Percentiles rank a stretch among this genome's conserved stretches.
Conservation (phyloP, 2,797 vertebrate species). For the Sebastes hubbsi region DNA sequence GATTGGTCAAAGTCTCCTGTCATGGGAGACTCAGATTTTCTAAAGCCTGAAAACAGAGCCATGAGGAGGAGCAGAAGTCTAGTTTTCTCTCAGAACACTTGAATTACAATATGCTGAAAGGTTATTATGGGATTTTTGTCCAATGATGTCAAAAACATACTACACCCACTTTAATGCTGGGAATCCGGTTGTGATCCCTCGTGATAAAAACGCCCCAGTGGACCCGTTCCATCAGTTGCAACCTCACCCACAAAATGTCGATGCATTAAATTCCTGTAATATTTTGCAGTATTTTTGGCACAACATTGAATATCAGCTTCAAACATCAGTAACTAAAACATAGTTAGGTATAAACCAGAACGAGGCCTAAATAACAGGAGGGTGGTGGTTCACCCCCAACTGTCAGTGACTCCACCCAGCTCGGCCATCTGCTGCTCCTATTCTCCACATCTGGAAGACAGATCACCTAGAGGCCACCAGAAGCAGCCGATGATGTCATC, state of each 20-base stretch:
- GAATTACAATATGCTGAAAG: no score
- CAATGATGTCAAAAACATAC: no score
- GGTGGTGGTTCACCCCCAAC: neutral
- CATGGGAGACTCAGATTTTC: rapidly evolving
- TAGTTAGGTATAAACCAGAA: neutral
- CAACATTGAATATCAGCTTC: neutral
- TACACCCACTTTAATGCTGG: no score
- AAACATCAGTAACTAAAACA: neutral
- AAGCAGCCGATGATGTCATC: slow-evolving; percentile 56
- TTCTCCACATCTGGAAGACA: slow-evolving; percentile 75
- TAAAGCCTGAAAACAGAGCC: no score
- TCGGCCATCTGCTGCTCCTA: slow-evolving; percentile 50
- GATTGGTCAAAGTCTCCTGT: no score
- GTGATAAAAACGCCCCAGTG: no score
- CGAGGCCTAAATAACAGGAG: neutral
- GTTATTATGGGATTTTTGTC: no score
- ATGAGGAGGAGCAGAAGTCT: no score
- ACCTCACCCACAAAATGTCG: neutral
- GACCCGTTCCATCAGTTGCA: neutral
- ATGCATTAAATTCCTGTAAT: neutral
- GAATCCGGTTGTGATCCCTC: no score
- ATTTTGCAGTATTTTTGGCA: neutral
- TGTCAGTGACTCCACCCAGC: slow-evolving; percentile 40
- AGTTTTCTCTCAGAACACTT: no score
- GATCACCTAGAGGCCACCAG: slow-evolving; percentile 63